Evolutionary conservation across 2,113 vertebrate genomes (phyloP), one percentile per base, ranked within the genome.

Genomic region (Paraplagusia blochii): DNA sequence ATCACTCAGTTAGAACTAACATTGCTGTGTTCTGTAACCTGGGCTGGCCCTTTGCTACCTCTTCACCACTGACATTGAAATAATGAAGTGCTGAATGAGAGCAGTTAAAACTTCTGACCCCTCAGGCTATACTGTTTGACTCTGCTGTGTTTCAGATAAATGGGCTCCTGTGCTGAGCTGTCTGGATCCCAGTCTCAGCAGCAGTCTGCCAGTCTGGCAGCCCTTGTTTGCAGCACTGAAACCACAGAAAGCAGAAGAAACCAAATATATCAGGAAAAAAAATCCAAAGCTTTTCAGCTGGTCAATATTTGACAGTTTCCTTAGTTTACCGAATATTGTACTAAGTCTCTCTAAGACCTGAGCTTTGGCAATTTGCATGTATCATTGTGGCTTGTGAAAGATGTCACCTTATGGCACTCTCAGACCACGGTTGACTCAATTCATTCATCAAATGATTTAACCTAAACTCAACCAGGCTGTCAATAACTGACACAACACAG

Each of bases 31-130:
- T 3, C 9, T 16, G 9, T 17, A 14, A 12, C 14, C 11, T 35
- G 11, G 22, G 22, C 39, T 55, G 0, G 15, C 8, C 11, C 13
- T 34, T 34, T 18, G 36, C 49, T 11, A 15, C 15, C 40, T 14
- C 33, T 44, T 14, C 1, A 12, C 19, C 29, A 42, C 34, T 17
- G 46, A 43, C 40, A 17, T 33, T 11, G 34, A 9, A n/a, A 11
- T 42, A 38, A 19, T 56, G 1, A 60, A 60, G 33, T 56, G 36
- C 46, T 48, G 29, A 67, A 19, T 47, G 36, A 48, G 17, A 36
- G 12, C 44, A 22, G 53, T 57, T 29, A 57, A 42, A 57, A 36
- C 22, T 16, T 52, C 47, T n/a, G 15, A 40, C 58, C 58, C 22
- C 62, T 1, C 11, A 18, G 54, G 59, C 59, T 29, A 16, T 12